Evolutionary conservation across 2,888 invertebrate species (phyloP), one percentile per base, ranked within the genome.

Genomic region (Euzophera pinguis): DNA sequence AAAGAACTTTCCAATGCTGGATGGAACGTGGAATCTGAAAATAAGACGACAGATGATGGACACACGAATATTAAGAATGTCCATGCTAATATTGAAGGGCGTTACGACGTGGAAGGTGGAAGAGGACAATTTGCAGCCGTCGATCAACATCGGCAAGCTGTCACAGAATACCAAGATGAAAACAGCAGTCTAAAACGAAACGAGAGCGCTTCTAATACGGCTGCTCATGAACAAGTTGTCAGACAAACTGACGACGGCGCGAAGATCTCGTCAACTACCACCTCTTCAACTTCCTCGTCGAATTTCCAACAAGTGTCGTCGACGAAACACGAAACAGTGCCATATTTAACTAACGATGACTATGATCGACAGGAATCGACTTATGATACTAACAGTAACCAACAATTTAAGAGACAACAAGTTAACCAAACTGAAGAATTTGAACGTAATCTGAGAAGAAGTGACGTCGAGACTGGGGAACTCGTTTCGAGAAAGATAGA

Each of bases 1-100:
- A 81, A 86, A 62, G 87, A 84, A 67, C 77, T 84, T 41, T 86
- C 89, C 35, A 86, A 91, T 58, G 92, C 92, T 42, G 94, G 93
- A 48, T 94, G 94, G 94, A 93, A 92, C 69, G 92, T 94, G 45
- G 91, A 92, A 62, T 91, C 93, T 5, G 92, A 92, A 53, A 91
- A 93, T 57, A 92, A 90, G 73, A 90, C 90, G 1, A 92, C 92
- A 41, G 90, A 92, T 54, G 94, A 93, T 69, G 94, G 94, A 0
- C 92, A 92, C 67, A 93, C 92, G 3, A 92, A 91, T 59, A 90
- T 92, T 45, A 91, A 91, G 45, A 90, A 91, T 54, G 91, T 92
- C 17, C 67, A 92, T 53, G 94, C 94, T 35, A 92, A 93, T 61
- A 93, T 93, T 57, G 92, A 92, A 63, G 94, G 94, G 61, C 88